These are phyloP conservation scores for Alectura lathami DNA, from an alignment of 2,113 vertebrate genomes.

Conservation along the genomic window DNA sequence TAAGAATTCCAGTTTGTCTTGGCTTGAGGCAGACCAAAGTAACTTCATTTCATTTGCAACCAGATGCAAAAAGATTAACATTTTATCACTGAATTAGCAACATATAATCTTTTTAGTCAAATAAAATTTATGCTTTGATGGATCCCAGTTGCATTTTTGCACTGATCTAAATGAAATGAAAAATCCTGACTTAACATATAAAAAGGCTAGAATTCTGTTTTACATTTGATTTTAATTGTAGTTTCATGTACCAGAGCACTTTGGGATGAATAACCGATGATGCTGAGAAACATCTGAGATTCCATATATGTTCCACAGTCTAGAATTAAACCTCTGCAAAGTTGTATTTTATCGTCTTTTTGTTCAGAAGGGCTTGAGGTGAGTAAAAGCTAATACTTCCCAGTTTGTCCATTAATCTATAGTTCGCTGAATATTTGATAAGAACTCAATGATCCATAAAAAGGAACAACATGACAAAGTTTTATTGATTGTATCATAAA, in stretches of 20 bases:
- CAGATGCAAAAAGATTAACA: background rate
- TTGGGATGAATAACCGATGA: constrained; percentile 29
- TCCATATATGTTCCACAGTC: background rate
- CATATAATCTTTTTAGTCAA: constrained; percentile 19
- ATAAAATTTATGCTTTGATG: constrained; percentile 23
- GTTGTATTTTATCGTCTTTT: background rate
- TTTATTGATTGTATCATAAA: constrained; percentile 48
- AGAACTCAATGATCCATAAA: constrained; percentile 23
- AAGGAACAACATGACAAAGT: constrained; percentile 48
- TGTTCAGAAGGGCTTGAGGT: background rate
- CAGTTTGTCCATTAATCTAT: constrained; percentile 37
- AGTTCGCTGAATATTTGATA: constrained; percentile 40
- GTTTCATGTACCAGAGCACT: background rate
- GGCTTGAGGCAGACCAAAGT: background rate
- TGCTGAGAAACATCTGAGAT: background rate
- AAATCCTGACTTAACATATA: constrained; percentile 25
- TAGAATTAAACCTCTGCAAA: background rate
- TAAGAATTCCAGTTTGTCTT: constrained; percentile 34
- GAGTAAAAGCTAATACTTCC: constrained; percentile 26
- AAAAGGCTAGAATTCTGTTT: constrained; percentile 29
- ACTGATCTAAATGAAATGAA: background rate
- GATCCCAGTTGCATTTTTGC: constrained; percentile 28
- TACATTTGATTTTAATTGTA: constrained; percentile 50
- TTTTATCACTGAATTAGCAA: constrained; percentile 26
- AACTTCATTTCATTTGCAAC: constrained; percentile 12